Conservation (phyloP, 2,888 invertebrate species). For the Papilio demoleus region DNA sequence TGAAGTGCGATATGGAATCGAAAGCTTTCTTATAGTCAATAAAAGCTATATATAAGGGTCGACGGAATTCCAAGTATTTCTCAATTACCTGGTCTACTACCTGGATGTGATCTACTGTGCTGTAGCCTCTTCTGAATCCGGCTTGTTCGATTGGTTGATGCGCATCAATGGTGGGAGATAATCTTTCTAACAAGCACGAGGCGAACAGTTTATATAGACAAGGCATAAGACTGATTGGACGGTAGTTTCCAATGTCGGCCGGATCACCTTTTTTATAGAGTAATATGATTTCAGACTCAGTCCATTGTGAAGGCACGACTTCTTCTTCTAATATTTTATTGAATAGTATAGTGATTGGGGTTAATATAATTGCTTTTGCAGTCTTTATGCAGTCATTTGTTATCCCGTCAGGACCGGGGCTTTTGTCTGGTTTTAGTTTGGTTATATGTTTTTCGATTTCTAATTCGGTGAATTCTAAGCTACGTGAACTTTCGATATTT, state of each 20-base stretch:
- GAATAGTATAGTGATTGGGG: constrained; percentile 41
- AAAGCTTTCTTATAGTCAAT: constrained; percentile 42
- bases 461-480: constrained; percentile 35
- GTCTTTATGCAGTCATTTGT: constrained; percentile 44
- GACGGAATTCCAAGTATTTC: constrained; percentile 37
- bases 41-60: constrained; percentile 41
- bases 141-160: constrained; percentile 39
- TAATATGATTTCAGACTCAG: constrained; percentile 45
- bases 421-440: constrained; percentile 44
- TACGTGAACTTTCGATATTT: constrained; percentile 25
- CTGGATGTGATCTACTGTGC: constrained; percentile 42
- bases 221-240: constrained; percentile 41
- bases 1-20: constrained; percentile 37
- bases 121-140: constrained; percentile 33
- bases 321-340: constrained; percentile 44
- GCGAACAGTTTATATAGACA: constrained; percentile 38
- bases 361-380: constrained; percentile 40
- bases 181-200: constrained; percentile 29
- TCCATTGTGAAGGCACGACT: constrained; percentile 42
- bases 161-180: constrained; percentile 23
- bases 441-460: constrained; percentile 43
- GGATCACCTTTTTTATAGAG: constrained; percentile 48
- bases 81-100: constrained; percentile 40
- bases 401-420: constrained; percentile 44
- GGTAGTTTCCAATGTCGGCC: constrained; percentile 44